A percentile compares a stretch with the other conserved stretches of the same genome.
Evolutionary conservation across 2,888 invertebrate species (phyloP).

Genomic region (Mimas tiliae): DNA sequence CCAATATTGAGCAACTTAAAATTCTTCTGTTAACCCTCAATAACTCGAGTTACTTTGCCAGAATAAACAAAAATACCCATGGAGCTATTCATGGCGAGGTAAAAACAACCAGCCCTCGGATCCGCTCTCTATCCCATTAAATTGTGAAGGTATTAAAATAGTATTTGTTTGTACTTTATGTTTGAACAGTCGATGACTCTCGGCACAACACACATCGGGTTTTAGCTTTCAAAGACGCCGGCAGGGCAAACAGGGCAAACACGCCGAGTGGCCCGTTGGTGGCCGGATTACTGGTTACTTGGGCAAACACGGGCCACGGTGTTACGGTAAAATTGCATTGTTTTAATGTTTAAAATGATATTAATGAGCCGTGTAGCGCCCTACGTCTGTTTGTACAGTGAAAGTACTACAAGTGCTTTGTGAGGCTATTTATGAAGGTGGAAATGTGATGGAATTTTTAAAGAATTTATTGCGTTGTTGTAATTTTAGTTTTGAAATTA

Average conservation of each 20-base stretch:
- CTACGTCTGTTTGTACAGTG: constrained; percentile 34
- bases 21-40: not conserved
- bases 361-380: constrained; percentile 56
- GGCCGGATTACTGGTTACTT: constrained; percentile 69
- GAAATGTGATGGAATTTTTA: constrained; percentile 2
- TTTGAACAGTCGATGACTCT: constrained; percentile 79
- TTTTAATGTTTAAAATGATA: constrained; percentile 56
- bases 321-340: constrained; percentile 74
- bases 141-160: constrained; percentile 78
- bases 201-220: constrained; percentile 82
- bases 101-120: constrained; percentile 62
- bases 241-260: constrained; percentile 75
- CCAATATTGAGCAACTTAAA: not conserved
- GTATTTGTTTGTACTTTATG: constrained; percentile 68
- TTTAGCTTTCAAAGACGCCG: constrained; percentile 83
- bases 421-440: constrained; percentile 8
- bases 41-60: constrained; percentile 9
- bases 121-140: constrained; percentile 80
- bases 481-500: not conserved
- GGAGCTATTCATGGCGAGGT: constrained; percentile 57
- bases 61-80: constrained; percentile 34
- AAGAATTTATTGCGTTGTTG: not conserved
- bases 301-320: constrained; percentile 69
- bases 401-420: constrained; percentile 26
- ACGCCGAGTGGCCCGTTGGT: constrained; percentile 71